Conservation (phyloP, 2,888 invertebrate genomes). For the Drosophila neonasuta region DNA sequence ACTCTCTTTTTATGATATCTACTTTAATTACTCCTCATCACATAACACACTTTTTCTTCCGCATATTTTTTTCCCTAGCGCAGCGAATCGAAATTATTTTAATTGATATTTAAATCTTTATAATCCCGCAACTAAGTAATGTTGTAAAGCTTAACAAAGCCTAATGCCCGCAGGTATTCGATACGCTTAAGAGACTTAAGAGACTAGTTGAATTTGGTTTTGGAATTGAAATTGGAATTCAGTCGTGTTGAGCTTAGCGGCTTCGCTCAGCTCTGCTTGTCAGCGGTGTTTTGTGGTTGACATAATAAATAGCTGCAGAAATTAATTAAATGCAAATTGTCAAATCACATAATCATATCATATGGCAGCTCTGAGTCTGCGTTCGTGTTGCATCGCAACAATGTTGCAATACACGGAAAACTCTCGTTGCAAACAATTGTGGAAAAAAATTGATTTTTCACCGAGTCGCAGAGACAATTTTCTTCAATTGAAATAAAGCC, state of each 20-base stretch:
- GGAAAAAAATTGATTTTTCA: conserved; percentile 32
- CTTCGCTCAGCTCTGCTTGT: conserved; percentile 46
- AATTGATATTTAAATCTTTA: conserved; percentile 12
- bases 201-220: conserved; percentile 6
- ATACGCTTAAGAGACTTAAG: conserved; percentile 43
- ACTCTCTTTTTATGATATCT: no score
- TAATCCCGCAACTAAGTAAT: conserved; percentile 20
- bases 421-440: conserved; percentile 37
- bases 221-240: conserved; percentile 30
- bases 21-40: background rate
- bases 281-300: conserved; percentile 54
- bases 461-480: conserved; percentile 30
- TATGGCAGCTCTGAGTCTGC: conserved; percentile 61
- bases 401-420: conserved; percentile 71
- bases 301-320: conserved; percentile 74
- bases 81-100: background rate
- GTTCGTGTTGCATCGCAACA: background rate
- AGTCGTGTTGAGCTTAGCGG: conserved; percentile 18
- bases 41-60: background rate
- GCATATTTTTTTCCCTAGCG: conserved; percentile 11
- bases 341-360: conserved; percentile 77
- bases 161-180: conserved; percentile 34
- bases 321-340: conserved; percentile 75
- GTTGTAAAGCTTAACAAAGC: conserved; percentile 32
- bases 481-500: conserved; percentile 41